Evolutionary conservation across 1,140 invertebrate genomes (phyloP), one percentile per base, ranked within the genome.

Genomic region (Drosophila tsacasi): DNA sequence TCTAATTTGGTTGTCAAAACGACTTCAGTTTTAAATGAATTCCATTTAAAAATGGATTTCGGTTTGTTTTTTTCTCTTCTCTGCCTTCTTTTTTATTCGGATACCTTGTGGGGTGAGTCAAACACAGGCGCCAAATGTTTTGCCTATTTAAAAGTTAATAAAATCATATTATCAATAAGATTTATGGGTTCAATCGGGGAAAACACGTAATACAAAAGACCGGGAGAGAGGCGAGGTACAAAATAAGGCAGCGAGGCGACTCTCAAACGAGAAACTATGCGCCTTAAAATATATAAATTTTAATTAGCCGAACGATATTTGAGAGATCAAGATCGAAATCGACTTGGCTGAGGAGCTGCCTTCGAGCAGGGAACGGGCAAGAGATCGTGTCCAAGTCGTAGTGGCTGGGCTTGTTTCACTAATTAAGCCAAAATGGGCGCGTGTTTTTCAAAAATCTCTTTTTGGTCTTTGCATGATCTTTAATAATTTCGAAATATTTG

Each of bases 401-500:
- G 81, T 59, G 76, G 82, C 50, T 86, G 71, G 82, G 63, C 85
- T 73, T 90, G 85, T 89, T 85, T 89, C 81, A 90, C 85, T 89
- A 89, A 89, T 89, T 89, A 89, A 90, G 85, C 78, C 79, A 90
- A 90, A 89, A 89, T 79, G 85, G 79, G 85, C 85, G 74, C 84
- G 79, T 86, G 83, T 85, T 85, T 63, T 66, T 76, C 32, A 46
- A 69, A 72, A 73, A 73, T 73, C 37, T 73, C 55, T 75, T 72
- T 71, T 61, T 49, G 46, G 79, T 67, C 76, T 89, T 81, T 81
- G 84, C 85, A 90, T 90, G 85, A 82, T 85, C 86, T 90, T 90
- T 90, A 90, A 90, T 90, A 90, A 90, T 90, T 90, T 82, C 64
- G 68, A 82, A 85, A 90, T 90, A 85, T 85, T 90, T 89, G 77